These are phyloP conservation scores for Ceriagrion tenellum DNA, from an alignment of 2,888 invertebrate species.

Conservation along the genomic window DNA sequence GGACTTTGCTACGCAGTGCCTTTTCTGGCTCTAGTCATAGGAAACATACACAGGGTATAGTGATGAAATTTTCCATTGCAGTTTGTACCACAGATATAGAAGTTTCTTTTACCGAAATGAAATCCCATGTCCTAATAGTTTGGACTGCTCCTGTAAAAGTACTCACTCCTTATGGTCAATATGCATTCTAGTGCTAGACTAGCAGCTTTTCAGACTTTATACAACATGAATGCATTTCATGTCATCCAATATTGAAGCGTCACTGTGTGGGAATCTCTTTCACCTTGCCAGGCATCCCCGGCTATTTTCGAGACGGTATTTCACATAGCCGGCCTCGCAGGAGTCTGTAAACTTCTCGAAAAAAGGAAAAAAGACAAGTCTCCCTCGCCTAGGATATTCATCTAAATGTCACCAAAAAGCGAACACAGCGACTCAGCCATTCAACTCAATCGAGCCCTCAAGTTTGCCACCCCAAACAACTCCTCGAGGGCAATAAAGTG, in stretches of 20 bases:
- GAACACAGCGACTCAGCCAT: neutral
- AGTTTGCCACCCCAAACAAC: neutral
- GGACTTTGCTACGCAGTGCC: too few relatives aligned
- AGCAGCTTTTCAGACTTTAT: too few relatives aligned
- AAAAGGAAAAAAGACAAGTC: neutral
- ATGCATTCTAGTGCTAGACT: too few relatives aligned
- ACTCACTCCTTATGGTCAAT: too few relatives aligned
- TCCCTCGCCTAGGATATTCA: neutral
- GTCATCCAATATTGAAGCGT: neutral
- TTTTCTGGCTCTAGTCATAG: too few relatives aligned
- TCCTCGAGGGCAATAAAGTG: neutral
- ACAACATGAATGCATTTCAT: neutral
- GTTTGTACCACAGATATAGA: too few relatives aligned
- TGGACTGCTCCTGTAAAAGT: too few relatives aligned
- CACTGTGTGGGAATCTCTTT: neutral
- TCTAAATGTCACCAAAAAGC: neutral
- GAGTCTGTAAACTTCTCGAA: neutral
- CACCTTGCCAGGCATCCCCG: neutral
- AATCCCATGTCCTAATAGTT: too few relatives aligned
- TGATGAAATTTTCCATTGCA: too few relatives aligned
- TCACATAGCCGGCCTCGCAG: neutral
- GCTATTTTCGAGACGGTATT: neutral
- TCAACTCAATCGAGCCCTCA: neutral
- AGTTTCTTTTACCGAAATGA: too few relatives aligned
- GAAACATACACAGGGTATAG: too few relatives aligned